These are phyloP conservation scores for Noturus placidus DNA, from an alignment of 2,113 vertebrate species.

Conservation along the genomic window DNA sequence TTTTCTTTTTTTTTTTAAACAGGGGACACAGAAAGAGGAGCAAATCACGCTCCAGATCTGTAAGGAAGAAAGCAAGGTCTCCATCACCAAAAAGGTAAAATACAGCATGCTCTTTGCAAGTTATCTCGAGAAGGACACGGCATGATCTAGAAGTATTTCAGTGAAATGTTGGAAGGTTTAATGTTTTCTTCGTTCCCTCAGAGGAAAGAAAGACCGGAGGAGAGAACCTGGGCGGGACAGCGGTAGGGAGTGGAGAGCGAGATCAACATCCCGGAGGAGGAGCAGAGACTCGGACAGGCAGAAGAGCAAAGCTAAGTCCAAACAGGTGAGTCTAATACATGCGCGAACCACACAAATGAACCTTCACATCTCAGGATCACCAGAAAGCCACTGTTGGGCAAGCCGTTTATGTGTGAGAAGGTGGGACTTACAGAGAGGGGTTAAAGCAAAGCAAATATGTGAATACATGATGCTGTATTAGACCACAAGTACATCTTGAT, in stretches of 20 bases:
- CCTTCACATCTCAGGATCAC: background rate
- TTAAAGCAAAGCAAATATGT: no score
- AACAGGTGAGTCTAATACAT: constrained; percentile 59
- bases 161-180: background rate
- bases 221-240: constrained; percentile 12
- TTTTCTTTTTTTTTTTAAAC: constrained; percentile 35
- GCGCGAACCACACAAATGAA: background rate
- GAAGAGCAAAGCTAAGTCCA: constrained; percentile 59
- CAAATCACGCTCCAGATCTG: constrained; percentile 80
- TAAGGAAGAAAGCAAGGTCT: constrained; percentile 80
- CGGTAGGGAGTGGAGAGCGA: constrained; percentile 22
- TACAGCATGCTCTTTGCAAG: background rate
- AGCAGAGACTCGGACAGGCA: constrained; percentile 78
- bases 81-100: constrained; percentile 82
- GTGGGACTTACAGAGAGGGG: no score
- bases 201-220: constrained; percentile 48
- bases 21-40: constrained; percentile 85
- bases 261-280: constrained; percentile 68
- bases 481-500: no score
- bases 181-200: constrained; percentile 46
- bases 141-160: background rate
- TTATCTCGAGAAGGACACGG: background rate
- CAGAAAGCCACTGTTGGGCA: background rate
- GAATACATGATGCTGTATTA: no score
- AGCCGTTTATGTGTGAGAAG: no score